These are phyloP conservation scores for Clarias fuscus DNA, from an alignment of 2,797 vertebrate species.

Conservation along the genomic window DNA sequence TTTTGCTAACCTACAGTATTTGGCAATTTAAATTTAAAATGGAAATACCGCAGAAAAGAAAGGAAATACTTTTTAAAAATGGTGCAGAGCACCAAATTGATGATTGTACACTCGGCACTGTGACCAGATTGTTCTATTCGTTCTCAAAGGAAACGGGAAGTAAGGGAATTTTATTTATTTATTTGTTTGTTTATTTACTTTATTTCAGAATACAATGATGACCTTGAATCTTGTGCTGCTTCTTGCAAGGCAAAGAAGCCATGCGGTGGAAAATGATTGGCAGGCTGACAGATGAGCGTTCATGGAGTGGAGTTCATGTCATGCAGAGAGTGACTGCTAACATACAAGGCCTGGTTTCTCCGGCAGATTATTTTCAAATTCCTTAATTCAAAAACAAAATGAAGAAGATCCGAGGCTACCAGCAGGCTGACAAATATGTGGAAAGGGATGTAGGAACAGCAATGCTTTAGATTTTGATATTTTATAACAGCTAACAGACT, in stretches of 20 bases:
- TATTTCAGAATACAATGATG: not conserved
- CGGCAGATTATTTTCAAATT: constrained; percentile 9
- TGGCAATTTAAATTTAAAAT: not conserved
- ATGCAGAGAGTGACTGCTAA: constrained; percentile 18
- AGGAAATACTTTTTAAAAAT: not conserved
- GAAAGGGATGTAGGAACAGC: not conserved
- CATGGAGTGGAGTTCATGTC: constrained; percentile 12
- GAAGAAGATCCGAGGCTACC: not conserved
- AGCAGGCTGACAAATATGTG: constrained; percentile 20
- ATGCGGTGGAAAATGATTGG: constrained; percentile 11
- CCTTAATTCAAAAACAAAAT: not conserved
- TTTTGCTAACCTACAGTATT: not conserved
- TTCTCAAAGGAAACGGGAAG: not conserved
- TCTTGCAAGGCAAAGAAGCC: not conserved
- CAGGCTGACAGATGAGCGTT: constrained; percentile 3
- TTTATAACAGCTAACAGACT: not conserved
- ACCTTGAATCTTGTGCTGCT: not conserved
- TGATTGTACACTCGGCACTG: not conserved
- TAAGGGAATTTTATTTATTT: not conserved
- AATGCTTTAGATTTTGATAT: constrained; percentile 6
- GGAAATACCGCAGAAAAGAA: not conserved
- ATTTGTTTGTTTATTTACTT: not conserved
- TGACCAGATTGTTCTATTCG: not conserved
- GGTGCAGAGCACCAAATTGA: too few relatives aligned
- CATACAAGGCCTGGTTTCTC: not conserved